A percentile compares a stretch with the other conserved stretches of the same genome.
These are phyloP conservation scores for Pachyuromys duprasi DNA, from an alignment of 2,797 vertebrate genomes.

Conservation along the genomic window DNA sequence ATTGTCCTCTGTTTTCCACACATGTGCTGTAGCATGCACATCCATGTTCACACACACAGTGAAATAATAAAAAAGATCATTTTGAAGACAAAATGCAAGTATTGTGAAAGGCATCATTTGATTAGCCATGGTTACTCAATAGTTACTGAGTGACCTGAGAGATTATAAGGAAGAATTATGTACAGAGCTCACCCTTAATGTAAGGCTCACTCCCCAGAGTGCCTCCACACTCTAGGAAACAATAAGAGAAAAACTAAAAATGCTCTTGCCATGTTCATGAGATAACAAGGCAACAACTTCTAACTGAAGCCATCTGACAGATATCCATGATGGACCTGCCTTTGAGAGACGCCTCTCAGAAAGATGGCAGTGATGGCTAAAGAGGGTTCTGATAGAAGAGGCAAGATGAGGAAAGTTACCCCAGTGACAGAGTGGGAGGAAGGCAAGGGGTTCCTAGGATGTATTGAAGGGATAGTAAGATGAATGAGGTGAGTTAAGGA, in stretches of 20 bases:
- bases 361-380: not conserved
- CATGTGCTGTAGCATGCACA: not conserved
- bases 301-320: not conserved
- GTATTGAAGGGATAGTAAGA: not conserved
- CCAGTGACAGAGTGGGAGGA: not conserved
- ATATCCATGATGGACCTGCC: rapidly evolving
- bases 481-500: rapidly evolving
- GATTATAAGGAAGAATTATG: slow-evolving; percentile 19
- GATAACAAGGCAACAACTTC: not conserved
- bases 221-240: not conserved
- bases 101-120: slow-evolving; percentile 32
- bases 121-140: not conserved
- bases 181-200: not conserved
- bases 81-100: slow-evolving; percentile 29
- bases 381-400: too few relatives aligned
- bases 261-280: not conserved
- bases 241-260: not conserved
- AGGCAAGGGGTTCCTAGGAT: not conserved
- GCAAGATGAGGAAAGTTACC: not conserved
- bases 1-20: not conserved
- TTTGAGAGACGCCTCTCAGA: not conserved
- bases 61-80: not conserved
- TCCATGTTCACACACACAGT: too few relatives aligned
- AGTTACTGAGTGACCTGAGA: not conserved
- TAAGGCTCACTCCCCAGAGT: not conserved